A percentile compares a stretch with the other conserved stretches of the same genome.
phyloP scores from a whole-genome alignment of 2,888 invertebrate genomes.

The Endomychus coccineus region DNA sequence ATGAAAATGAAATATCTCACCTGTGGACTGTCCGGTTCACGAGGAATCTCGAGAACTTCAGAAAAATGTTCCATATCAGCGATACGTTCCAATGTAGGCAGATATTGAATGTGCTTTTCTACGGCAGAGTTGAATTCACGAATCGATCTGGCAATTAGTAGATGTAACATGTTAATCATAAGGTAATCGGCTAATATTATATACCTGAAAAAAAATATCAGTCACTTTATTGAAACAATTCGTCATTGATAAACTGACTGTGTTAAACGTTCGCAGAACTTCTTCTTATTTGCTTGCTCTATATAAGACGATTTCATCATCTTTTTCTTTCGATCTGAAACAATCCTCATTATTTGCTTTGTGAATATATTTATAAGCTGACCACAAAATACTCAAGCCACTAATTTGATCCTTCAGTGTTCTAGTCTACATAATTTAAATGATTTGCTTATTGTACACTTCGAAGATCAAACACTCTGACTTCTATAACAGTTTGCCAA shows the following conservation, averaged over 20 bases:
- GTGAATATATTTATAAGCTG: too few species aligned
- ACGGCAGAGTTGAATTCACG: slow-evolving; percentile 51
- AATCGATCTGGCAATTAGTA: slow-evolving; percentile 57
- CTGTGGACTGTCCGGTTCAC: slow-evolving; percentile 42
- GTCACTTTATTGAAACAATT: slow-evolving; percentile 8
- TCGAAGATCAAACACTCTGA: too few species aligned
- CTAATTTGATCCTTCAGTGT: too few species aligned
- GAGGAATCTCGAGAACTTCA: slow-evolving; percentile 45
- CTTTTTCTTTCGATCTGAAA: slow-evolving; percentile 23
- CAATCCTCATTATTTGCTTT: slow-evolving; percentile 8
- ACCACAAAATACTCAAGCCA: too few species aligned
- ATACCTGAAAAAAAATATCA: slow-evolving; percentile 48
- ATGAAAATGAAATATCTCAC: slow-evolving; percentile 19
- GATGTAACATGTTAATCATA: slow-evolving; percentile 60
- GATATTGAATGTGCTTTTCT: slow-evolving; percentile 47
- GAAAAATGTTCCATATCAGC: slow-evolving; percentile 43
- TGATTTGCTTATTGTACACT: too few species aligned
- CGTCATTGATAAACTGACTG: slow-evolving; percentile 48
- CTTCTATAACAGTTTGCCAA: too few species aligned
- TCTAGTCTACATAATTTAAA: too few species aligned
- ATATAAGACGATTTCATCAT: slow-evolving; percentile 75
- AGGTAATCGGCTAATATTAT: slow-evolving; percentile 66
- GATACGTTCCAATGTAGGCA: slow-evolving; percentile 44
- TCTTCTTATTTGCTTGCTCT: slow-evolving; percentile 76
- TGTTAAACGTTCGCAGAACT: slow-evolving; percentile 70